A percentile compares a stretch with the other conserved stretches of the same genome.
These are phyloP conservation scores for Eleginops maclovinus DNA, from an alignment of 2,113 vertebrate genomes.

Conservation along the genomic window DNA sequence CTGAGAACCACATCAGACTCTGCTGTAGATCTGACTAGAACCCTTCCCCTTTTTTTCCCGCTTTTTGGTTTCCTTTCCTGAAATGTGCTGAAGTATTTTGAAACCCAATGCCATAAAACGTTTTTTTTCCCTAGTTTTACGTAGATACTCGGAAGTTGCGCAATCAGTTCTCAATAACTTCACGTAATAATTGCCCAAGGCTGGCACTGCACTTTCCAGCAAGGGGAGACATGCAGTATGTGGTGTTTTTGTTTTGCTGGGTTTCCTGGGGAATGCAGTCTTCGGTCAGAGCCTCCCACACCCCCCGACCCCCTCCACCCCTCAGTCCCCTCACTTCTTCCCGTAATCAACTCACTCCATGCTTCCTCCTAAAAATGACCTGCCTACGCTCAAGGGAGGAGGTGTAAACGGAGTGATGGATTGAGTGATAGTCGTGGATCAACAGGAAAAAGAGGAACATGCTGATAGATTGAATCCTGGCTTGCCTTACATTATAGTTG, in stretches of 20 bases:
- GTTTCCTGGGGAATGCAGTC: conserved; percentile 74
- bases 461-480: conserved; percentile 43
- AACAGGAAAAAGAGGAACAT: conserved; percentile 27
- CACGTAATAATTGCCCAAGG: conserved; percentile 42
- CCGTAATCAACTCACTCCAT: conserved; percentile 67
- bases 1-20: neutral
- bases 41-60: neutral
- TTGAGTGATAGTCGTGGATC: conserved; percentile 44
- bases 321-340: conserved; percentile 55
- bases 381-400: conserved; percentile 52
- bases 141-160: conserved; percentile 46
- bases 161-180: conserved; percentile 59
- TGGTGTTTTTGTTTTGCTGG: conserved; percentile 66
- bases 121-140: conserved; percentile 1
- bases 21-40: neutral
- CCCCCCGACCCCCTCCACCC: conserved; percentile 1
- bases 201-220: conserved; percentile 60
- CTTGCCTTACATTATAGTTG: conserved; percentile 63
- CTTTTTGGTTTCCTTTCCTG: conserved; percentile 21
- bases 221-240: conserved; percentile 12
- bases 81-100: conserved; percentile 24
- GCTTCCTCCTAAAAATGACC: conserved; percentile 66
- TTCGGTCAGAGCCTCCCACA: conserved; percentile 30
- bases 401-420: conserved; percentile 39
- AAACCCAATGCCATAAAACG: conserved; percentile 12